Evolutionary conservation across 2,113 vertebrate species (phyloP).

Genomic region (Ovis aries): ARS-UI_Ramb_v3.0 NC_056054.1:234017501-234018000

Average conservation of each 20-base stretch:
- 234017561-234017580: background rate
- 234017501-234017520: background rate
- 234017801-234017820: too few relatives aligned
- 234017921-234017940: too few relatives aligned
- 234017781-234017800: too few relatives aligned
- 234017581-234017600: background rate
- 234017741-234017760: background rate
- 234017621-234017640: background rate
- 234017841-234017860: background rate
- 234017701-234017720: background rate
- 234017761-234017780: too few relatives aligned
- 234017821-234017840: too few relatives aligned
- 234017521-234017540: rapidly evolving
- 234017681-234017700: background rate
- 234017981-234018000: too few relatives aligned
- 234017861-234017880: background rate
- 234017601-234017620: rapidly evolving
- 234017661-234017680: background rate
- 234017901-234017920: too few relatives aligned
- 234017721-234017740: background rate
- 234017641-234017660: background rate
- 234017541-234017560: background rate
- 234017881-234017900: background rate
- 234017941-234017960: too few relatives aligned
- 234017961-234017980: rapidly evolving